Evolutionary conservation across 2,888 invertebrate species (phyloP).

Genomic region (Germaria angustata): DNA sequence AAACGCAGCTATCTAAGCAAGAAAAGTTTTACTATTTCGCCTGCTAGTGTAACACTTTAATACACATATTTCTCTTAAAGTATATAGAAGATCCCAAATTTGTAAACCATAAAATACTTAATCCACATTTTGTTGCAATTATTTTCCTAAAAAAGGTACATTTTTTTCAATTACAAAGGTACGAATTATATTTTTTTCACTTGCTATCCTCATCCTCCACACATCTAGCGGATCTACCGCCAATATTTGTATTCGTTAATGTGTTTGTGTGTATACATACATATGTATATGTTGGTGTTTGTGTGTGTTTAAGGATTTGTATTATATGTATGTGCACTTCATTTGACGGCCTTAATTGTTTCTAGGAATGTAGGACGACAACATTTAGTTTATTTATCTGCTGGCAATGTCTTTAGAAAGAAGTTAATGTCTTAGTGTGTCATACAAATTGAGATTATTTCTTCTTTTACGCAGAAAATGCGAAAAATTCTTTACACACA

Average conservation of each 20-base stretch:
- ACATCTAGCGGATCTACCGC: neutral
- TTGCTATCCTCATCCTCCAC: neutral
- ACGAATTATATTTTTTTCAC: neutral
- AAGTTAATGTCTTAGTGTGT: slow-evolving; percentile 62
- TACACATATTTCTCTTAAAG: too few species aligned
- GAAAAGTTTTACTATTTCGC: too few species aligned
- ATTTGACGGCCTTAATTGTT: slow-evolving; percentile 66
- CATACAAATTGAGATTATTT: slow-evolving; percentile 55
- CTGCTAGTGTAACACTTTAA: too few species aligned
- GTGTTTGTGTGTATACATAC: neutral
- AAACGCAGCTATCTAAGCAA: too few species aligned
- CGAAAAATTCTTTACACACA: slow-evolving; percentile 2
- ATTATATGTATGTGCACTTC: slow-evolving; percentile 45
- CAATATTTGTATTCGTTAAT: neutral
- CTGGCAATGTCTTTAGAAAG: slow-evolving; percentile 54
- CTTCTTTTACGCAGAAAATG: slow-evolving; percentile 28
- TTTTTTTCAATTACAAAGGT: neutral
- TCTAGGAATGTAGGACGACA: slow-evolving; percentile 60
- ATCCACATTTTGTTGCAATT: neutral
- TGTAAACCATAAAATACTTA: neutral
- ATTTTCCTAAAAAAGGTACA: neutral
- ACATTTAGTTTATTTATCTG: slow-evolving; percentile 60
- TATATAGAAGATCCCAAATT: too few species aligned
- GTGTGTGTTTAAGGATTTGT: slow-evolving; percentile 1
- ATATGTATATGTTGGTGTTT: neutral